Conservation (phyloP, 2,113 vertebrate genomes). For the Chionomys nivalis region DNA sequence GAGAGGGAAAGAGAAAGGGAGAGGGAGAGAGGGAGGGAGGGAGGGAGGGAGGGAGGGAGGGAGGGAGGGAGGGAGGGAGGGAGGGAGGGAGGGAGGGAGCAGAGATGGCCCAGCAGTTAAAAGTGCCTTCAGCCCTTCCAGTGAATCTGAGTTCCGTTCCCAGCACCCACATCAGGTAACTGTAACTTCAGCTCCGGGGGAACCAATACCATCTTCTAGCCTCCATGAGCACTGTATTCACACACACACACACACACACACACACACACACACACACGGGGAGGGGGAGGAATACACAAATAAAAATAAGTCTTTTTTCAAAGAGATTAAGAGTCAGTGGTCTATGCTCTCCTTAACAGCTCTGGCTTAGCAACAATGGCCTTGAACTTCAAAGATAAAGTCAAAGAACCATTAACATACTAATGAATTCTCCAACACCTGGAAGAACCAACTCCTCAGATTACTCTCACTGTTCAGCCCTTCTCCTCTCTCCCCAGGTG, state of each 20-base stretch:
- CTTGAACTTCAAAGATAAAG: background rate
- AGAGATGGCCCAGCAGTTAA: background rate
- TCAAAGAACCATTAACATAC: background rate
- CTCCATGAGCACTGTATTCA: background rate
- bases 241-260: background rate
- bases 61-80: too few species aligned
- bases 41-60: too few species aligned
- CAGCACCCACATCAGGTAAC: background rate
- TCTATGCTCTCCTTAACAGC: background rate
- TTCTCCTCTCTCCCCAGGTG: background rate
- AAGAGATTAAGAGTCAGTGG: background rate
- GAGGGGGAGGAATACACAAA: background rate
- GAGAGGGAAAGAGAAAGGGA: background rate
- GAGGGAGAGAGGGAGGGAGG: too few species aligned
- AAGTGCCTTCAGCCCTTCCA: background rate
- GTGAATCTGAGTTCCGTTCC: background rate
- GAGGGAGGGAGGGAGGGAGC: too few species aligned
- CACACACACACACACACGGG: background rate
- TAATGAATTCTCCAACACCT: background rate
- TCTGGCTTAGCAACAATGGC: background rate
- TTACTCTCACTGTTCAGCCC: background rate
- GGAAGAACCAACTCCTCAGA: background rate
- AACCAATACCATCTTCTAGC: background rate
- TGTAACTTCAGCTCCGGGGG: background rate
- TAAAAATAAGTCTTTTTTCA: background rate